phyloP scores from a whole-genome alignment of 2,888 invertebrate genomes.

The Lacanobia oleracea region DNA sequence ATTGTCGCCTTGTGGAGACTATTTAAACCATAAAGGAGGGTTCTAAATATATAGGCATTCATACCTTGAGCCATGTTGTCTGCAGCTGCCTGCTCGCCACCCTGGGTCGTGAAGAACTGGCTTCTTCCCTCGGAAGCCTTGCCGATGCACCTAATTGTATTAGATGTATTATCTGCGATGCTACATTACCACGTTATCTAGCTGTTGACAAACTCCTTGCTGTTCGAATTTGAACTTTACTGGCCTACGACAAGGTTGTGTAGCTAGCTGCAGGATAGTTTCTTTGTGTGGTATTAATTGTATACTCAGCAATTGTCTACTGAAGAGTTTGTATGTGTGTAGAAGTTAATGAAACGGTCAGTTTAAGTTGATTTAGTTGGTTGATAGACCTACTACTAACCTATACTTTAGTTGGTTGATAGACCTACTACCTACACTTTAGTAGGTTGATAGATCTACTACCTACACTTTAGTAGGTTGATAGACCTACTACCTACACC shows the following conservation, averaged over 20 bases:
- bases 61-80: constrained; percentile 61
- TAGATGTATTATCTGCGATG: constrained; percentile 73
- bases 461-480: no score
- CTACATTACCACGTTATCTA: constrained; percentile 10
- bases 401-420: no score
- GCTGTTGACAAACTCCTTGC: not conserved
- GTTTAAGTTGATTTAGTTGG: not conserved
- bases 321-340: constrained; percentile 17
- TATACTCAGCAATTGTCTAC: constrained; percentile 31
- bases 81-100: constrained; percentile 48
- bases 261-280: not conserved
- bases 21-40: not conserved
- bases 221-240: constrained; percentile 25
- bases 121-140: constrained; percentile 71
- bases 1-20: not conserved
- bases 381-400: not conserved
- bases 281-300: not conserved
- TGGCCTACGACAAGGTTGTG: not conserved
- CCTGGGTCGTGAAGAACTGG: constrained; percentile 67
- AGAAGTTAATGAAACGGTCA: constrained; percentile 1
- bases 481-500: no score
- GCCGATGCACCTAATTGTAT: constrained; percentile 73
- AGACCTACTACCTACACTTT: not conserved
- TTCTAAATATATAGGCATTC: not conserved
- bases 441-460: not conserved